Conservation (phyloP, 2,888 invertebrate genomes). For the Drosophila glabriapex region DNA sequence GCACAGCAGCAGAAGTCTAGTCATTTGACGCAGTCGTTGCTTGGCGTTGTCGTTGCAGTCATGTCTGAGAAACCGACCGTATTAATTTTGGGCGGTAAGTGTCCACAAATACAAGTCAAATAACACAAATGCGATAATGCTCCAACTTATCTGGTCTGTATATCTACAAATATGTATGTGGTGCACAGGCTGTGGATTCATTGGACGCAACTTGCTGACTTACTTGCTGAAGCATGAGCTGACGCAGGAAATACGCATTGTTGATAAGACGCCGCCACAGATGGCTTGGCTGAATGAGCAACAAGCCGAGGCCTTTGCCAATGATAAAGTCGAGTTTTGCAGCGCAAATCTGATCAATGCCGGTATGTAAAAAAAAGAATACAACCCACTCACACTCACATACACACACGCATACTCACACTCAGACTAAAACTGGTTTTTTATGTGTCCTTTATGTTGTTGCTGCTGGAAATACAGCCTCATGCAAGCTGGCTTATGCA, state of each 20-base stretch:
- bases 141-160: slow-evolving; percentile 40
- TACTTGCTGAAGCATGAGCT: slow-evolving; percentile 92
- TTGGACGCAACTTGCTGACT: slow-evolving; percentile 94
- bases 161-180: slow-evolving; percentile 2
- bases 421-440: slow-evolving; percentile 62
- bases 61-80: slow-evolving; percentile 84
- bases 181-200: slow-evolving; percentile 95
- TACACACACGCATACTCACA: slow-evolving; percentile 7
- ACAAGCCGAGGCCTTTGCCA: slow-evolving; percentile 91
- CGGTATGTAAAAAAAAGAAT: slow-evolving; percentile 87
- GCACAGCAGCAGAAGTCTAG: slow-evolving; percentile 44
- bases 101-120: slow-evolving; percentile 15
- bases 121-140: slow-evolving; percentile 7
- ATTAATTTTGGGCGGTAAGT: slow-evolving; percentile 85
- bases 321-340: slow-evolving; percentile 92
- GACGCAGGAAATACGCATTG: slow-evolving; percentile 91
- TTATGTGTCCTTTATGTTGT: slow-evolving; percentile 32
- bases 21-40: slow-evolving; percentile 35
- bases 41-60: slow-evolving; percentile 35
- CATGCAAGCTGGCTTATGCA: slow-evolving; percentile 92
- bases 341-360: slow-evolving; percentile 96
- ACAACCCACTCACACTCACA: slow-evolving; percentile 27
- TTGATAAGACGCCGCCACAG: slow-evolving; percentile 97
- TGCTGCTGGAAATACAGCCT: slow-evolving; percentile 87
- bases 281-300: slow-evolving; percentile 94